These are phyloP conservation scores for Bergia puertoricense DNA, from an alignment of 92 coral and sea anemone genomes.

Conservation along the genomic window DNA sequence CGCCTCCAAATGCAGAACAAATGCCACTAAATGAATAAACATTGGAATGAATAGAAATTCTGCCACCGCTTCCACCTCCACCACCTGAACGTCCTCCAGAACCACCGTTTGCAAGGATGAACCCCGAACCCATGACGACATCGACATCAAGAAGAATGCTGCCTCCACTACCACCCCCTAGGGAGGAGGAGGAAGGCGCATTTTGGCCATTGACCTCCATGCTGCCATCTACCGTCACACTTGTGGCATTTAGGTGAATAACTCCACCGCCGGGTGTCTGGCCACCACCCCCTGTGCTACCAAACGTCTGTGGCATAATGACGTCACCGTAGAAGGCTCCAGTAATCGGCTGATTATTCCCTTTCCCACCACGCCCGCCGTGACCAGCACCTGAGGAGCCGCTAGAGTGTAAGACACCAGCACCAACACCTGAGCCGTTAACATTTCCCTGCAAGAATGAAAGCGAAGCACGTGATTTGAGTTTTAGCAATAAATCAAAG, in stretches of 20 bases:
- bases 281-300: slow-evolving; percentile 71
- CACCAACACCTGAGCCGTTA: slow-evolving; percentile 55
- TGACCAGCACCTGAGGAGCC: slow-evolving; percentile 81
- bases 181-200: slow-evolving; percentile 35
- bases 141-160: slow-evolving; percentile 56
- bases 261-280: slow-evolving; percentile 67
- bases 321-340: slow-evolving; percentile 74
- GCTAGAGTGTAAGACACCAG: slow-evolving; percentile 47
- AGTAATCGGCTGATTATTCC: slow-evolving; percentile 37
- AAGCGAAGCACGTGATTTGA: neutral
- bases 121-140: slow-evolving; percentile 52
- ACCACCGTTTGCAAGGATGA: slow-evolving; percentile 61
- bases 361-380: slow-evolving; percentile 77
- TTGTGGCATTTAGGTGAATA: slow-evolving; percentile 44
- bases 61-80: slow-evolving; percentile 79
- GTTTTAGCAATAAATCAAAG: too few species aligned
- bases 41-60: slow-evolving; percentile 61
- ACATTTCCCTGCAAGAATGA: slow-evolving; percentile 46
- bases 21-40: slow-evolving; percentile 46
- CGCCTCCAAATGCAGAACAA: slow-evolving; percentile 57
- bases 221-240: slow-evolving; percentile 56
- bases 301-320: slow-evolving; percentile 49
- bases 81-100: slow-evolving; percentile 61
- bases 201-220: slow-evolving; percentile 46
- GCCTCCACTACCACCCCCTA: slow-evolving; percentile 80